These are phyloP conservation scores for Euzophera pinguis DNA, from an alignment of 2,888 invertebrate species.

Conservation along the genomic window DNA sequence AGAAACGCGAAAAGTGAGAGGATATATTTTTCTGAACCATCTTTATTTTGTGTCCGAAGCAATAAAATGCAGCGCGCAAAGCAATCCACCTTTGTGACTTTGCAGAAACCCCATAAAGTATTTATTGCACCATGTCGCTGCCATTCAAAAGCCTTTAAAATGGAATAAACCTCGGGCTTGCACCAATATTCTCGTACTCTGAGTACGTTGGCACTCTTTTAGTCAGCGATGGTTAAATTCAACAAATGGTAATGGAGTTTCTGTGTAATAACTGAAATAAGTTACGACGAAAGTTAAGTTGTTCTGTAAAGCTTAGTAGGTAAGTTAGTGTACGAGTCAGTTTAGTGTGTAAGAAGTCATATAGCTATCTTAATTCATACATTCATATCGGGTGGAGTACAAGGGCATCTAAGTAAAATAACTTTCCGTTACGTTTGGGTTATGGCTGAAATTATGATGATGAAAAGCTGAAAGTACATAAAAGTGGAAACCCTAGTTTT, in stretches of 20 bases:
- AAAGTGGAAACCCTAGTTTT: background rate
- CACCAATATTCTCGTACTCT: background rate
- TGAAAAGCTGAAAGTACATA: background rate
- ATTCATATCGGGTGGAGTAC: no score
- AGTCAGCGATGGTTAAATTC: background rate
- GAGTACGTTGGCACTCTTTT: background rate
- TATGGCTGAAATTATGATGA: background rate
- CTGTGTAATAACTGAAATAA: no score
- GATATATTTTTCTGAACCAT: background rate
- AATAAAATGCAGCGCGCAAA: constrained; percentile 13
- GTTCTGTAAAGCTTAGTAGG: no score
- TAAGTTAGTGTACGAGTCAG: no score
- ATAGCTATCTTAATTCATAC: no score
- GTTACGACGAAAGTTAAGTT: no score
- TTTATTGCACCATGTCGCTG: constrained; percentile 12
- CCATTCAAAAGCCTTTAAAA: constrained; percentile 13
- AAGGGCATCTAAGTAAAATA: no score
- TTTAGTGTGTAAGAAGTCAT: no score
- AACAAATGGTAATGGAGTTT: no score
- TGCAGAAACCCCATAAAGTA: constrained; percentile 11
- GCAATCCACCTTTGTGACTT: constrained; percentile 13
- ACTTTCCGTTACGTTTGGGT: no score
- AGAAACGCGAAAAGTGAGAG: no score
- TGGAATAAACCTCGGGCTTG: constrained; percentile 8
- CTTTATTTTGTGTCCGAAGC: background rate